Conservation (phyloP, 2,797 vertebrate genomes). For the Hippopotamyrus pictus region DNA sequence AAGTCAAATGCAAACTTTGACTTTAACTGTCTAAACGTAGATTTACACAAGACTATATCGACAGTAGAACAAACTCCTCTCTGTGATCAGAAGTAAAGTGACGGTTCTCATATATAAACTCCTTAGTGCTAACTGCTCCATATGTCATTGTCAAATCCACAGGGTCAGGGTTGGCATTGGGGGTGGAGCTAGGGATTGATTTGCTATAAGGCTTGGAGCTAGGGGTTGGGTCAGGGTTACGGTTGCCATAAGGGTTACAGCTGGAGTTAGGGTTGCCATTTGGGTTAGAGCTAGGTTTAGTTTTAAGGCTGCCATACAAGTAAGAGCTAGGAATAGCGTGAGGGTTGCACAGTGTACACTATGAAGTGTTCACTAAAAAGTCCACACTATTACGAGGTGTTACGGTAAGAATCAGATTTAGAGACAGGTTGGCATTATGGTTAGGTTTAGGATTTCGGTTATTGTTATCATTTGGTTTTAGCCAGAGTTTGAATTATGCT, state of each 20-base stretch:
- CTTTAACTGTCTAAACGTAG: background rate
- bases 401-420: too few relatives aligned
- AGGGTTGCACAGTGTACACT: background rate
- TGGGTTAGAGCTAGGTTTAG: background rate
- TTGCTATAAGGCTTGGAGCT: background rate
- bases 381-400: background rate
- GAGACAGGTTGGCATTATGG: too few relatives aligned
- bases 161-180: background rate
- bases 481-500: background rate
- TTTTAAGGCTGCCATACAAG: background rate
- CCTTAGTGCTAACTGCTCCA: background rate
- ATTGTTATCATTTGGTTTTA: background rate
- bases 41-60: background rate
- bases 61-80: background rate
- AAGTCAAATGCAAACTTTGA: constrained; percentile 27
- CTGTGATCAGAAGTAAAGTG: background rate
- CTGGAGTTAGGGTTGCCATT: background rate
- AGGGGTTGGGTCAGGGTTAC: background rate
- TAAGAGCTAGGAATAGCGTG: background rate
- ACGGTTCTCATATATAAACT: background rate
- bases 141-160: background rate
- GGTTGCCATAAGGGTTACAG: background rate
- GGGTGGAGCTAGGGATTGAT: background rate
- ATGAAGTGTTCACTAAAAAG: background rate
- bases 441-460: background rate